Percentiles rank a stretch among this genome's conserved stretches.
These are phyloP conservation scores for Phoenicopterus ruber DNA, from an alignment of 2,113 vertebrate species.

Conservation along the genomic window DNA sequence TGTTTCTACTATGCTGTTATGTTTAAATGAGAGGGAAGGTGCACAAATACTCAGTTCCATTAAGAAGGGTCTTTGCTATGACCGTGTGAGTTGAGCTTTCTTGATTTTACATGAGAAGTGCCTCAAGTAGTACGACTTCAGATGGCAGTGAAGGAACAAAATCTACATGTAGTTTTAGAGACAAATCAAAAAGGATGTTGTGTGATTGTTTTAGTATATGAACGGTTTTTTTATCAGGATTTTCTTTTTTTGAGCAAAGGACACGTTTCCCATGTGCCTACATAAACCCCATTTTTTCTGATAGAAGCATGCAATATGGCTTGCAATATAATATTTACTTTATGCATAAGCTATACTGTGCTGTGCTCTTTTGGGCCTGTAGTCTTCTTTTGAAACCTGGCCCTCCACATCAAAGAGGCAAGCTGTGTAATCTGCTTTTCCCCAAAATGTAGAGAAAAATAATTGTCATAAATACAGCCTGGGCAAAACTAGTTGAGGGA, in stretches of 20 bases:
- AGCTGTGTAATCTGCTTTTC: neutral
- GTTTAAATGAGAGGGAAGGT: neutral
- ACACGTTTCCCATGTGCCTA: neutral
- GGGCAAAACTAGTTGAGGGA: neutral
- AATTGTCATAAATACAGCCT: neutral
- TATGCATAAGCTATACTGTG: neutral
- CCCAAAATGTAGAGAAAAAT: neutral
- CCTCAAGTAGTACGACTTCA: neutral
- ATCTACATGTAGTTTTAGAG: neutral
- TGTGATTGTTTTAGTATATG: neutral
- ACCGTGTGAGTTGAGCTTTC: neutral
- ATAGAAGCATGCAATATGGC: accelerated
- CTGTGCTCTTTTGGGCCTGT: neutral
- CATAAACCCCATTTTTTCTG: neutral
- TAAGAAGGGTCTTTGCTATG: neutral
- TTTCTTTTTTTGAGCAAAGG: neutral
- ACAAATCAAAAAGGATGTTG: neutral
- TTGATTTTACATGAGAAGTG: neutral
- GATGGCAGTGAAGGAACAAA: neutral
- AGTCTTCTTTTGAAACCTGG: neutral
- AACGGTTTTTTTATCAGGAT: neutral
- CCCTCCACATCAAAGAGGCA: neutral
- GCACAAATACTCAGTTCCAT: neutral
- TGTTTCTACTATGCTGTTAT: neutral
- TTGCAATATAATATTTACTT: neutral